Evolutionary conservation across 2,797 vertebrate species (phyloP), one percentile per base, ranked within the genome.

Genomic region (Peromyscus attwateri): DNA sequence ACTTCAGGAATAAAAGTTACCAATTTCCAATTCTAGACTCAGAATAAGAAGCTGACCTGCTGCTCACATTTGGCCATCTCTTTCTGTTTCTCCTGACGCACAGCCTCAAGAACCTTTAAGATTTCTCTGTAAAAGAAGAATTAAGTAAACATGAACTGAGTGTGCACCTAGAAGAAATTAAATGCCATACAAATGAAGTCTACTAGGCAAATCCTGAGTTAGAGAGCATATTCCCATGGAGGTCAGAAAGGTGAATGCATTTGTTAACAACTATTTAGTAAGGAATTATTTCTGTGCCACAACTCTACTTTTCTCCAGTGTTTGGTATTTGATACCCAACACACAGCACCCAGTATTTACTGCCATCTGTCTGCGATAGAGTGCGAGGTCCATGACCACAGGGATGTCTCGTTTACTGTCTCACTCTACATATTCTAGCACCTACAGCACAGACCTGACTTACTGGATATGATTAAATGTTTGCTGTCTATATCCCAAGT

Each of bases 81-180:
- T 4, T 98, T 98, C 92, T 99, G 99, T 97, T 99, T 99, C 97
- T 98, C 99, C 87, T 99, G 98, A 23, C 98, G 98, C 11, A 98
- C 92, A 95, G 99, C 99, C 97, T 99, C 99, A 96, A 99, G 97
- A 57, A 99, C 98, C 98, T 99, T 99, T 96, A 99, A 95, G 81
- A 99, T 99, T 96, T 99, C 99, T 98, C 99, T 99, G 97, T 87
- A 97, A 85, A 84, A 98, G 31, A 98, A 97, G 64, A 96, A 95
- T 80, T 84, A 71, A 5, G 21, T 25, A 80, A 85, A 88, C 0
- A 34, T 52, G 34, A 84, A 75, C 27, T 29, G 29, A 68, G 57
- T 76, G 31, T 79, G 21, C 66, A 89, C n/a, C 62, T 17, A 71
- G 82, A 92, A 88, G 82, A 89, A 31, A 76, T 1, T 89, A 25